Percentiles rank a stretch among this genome's conserved stretches.
Conservation (phyloP, 1,140 invertebrate genomes). For the Trinorchestia longiramus region DNA sequence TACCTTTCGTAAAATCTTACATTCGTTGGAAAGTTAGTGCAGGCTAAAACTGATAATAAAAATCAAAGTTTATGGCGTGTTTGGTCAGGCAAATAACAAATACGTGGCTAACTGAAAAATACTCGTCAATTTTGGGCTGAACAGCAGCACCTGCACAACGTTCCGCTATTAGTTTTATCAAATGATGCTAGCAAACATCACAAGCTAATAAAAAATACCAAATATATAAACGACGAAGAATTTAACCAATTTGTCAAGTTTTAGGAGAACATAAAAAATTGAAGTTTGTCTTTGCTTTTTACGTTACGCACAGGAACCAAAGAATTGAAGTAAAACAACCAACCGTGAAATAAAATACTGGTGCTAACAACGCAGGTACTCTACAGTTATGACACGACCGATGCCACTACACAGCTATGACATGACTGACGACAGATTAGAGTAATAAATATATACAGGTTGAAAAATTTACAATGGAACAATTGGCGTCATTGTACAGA, state of each 20-base stretch:
- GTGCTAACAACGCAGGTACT: background rate
- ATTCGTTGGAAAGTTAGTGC: too few relatives aligned
- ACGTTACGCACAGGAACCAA: background rate
- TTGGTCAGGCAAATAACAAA: background rate
- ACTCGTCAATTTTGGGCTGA: background rate
- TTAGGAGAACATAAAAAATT: background rate
- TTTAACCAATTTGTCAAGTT: background rate
- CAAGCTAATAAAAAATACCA: background rate
- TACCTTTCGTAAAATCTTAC: background rate
- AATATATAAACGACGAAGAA: background rate
- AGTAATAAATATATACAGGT: background rate
- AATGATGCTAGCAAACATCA: background rate
- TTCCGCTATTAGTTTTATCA: background rate
- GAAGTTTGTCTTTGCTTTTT: background rate
- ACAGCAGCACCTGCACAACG: background rate
- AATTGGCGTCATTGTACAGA: background rate
- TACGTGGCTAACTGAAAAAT: background rate
- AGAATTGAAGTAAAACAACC: too few relatives aligned
- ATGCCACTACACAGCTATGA: background rate
- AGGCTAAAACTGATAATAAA: background rate
- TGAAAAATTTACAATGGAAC: background rate
- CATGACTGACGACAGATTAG: background rate
- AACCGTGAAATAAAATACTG: background rate
- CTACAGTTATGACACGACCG: background rate
- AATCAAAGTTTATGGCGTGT: background rate